Evolutionary conservation across 37 sponge, comb jelly and placozoan genomes (phyloP).

Genomic region (Chondrosia reniformis): DNA sequence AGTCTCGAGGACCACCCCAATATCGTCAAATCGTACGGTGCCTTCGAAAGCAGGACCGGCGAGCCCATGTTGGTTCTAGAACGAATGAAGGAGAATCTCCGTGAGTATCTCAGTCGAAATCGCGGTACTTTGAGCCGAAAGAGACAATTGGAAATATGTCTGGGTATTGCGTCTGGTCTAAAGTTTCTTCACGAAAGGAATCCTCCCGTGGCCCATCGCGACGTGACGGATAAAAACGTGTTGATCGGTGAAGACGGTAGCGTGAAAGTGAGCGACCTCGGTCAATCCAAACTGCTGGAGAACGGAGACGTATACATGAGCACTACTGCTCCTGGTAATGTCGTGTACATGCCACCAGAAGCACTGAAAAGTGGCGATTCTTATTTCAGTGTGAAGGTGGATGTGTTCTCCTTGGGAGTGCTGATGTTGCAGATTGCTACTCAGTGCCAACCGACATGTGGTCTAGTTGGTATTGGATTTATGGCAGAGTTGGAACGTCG

Average conservation of each 20-base stretch:
- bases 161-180: not conserved
- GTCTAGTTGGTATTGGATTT: not conserved
- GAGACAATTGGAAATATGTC: not conserved
- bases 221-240: not conserved
- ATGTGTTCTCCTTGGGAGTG: conserved; percentile 6
- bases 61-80: not conserved
- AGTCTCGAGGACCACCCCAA: not conserved
- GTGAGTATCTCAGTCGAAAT: not conserved
- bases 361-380: not conserved
- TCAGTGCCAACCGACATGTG: not conserved
- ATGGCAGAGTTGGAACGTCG: not conserved
- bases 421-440: conserved; percentile 12
- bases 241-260: not conserved
- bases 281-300: not conserved
- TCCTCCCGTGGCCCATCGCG: conserved; percentile 2
- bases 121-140: not conserved
- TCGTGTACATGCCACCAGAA: conserved; percentile 15
- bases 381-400: conserved; percentile 1
- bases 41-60: not conserved
- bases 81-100: not conserved
- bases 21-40: not conserved
- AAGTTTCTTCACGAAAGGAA: not conserved
- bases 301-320: not conserved
- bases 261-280: conserved; percentile 4
- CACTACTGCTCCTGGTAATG: not conserved